A percentile compares a stretch with the other conserved stretches of the same genome.
Evolutionary conservation across 2,113 vertebrate genomes (phyloP).

Genomic region (Chlorodrepanis virens): DNA sequence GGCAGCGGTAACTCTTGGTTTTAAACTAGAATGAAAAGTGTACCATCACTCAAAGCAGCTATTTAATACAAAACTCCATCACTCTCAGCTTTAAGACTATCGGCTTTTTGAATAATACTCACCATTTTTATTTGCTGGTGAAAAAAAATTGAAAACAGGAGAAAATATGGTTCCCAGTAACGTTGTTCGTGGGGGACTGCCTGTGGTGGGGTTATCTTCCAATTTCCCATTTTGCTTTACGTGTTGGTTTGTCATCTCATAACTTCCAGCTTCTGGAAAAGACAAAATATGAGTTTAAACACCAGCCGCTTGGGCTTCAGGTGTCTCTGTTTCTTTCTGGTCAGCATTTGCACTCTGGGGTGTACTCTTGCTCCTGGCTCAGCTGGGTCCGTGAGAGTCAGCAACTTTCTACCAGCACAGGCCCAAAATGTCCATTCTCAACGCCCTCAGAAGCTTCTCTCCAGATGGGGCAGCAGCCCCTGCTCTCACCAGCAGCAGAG

Average conservation of each 20-base stretch:
- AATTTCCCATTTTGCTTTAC: constrained; percentile 91
- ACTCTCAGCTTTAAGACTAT: neutral
- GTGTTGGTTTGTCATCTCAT: constrained; percentile 88
- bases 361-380: neutral
- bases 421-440: neutral
- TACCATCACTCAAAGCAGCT: neutral
- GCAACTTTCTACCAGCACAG: neutral
- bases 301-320: neutral
- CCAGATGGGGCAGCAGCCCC: neutral
- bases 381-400: neutral
- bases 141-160: constrained; percentile 98
- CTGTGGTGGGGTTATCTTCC: constrained; percentile 82
- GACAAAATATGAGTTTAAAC: neutral
- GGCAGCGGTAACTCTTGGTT: neutral
- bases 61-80: neutral
- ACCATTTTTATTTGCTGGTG: constrained; percentile 98
- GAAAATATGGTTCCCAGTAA: constrained; percentile 97
- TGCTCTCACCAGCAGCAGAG: accelerated
- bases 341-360: neutral
- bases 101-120: neutral
- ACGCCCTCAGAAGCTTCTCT: no score
- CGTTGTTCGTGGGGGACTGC: constrained; percentile 89
- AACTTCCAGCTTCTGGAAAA: constrained; percentile 85
- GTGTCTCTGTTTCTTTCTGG: neutral
- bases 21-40: neutral